These are phyloP conservation scores for Aplocera efformata DNA, from an alignment of 2,888 invertebrate species.

Conservation along the genomic window DNA sequence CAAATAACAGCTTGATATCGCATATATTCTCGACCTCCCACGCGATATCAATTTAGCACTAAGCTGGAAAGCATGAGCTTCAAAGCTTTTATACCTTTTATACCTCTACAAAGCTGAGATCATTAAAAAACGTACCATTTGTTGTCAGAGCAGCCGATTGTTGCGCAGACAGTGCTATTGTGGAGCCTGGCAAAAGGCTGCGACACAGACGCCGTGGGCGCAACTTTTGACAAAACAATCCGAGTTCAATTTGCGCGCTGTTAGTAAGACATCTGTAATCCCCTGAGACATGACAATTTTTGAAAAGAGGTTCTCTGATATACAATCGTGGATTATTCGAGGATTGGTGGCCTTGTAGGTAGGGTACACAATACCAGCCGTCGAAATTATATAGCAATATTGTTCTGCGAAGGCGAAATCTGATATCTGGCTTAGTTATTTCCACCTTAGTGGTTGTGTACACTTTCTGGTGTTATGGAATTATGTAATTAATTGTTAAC, in stretches of 20 bases:
- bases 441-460: too few relatives aligned
- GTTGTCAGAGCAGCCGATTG: slow-evolving; percentile 14
- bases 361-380: slow-evolving; percentile 12
- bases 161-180: slow-evolving; percentile 23
- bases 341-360: slow-evolving; percentile 7
- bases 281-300: slow-evolving; percentile 45
- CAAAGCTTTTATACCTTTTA: slow-evolving; percentile 6
- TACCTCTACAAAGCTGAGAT: slow-evolving; percentile 1
- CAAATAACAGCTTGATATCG: too few relatives aligned
- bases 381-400: slow-evolving; percentile 3
- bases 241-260: slow-evolving; percentile 64
- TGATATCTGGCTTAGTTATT: too few relatives aligned
- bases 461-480: too few relatives aligned
- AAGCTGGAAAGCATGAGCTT: neutral
- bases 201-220: slow-evolving; percentile 58
- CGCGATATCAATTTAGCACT: neutral
- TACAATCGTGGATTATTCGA: slow-evolving; percentile 16
- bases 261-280: slow-evolving; percentile 56
- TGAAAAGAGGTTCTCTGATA: slow-evolving; percentile 48
- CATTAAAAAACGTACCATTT: slow-evolving; percentile 7
- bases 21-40: slow-evolving; percentile 17
- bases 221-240: slow-evolving; percentile 52
- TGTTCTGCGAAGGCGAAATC: too few relatives aligned
- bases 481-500: too few relatives aligned
- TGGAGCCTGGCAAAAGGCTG: slow-evolving; percentile 67